Conservation (phyloP, 2,888 invertebrate species). For the Sipha maydis region DNA sequence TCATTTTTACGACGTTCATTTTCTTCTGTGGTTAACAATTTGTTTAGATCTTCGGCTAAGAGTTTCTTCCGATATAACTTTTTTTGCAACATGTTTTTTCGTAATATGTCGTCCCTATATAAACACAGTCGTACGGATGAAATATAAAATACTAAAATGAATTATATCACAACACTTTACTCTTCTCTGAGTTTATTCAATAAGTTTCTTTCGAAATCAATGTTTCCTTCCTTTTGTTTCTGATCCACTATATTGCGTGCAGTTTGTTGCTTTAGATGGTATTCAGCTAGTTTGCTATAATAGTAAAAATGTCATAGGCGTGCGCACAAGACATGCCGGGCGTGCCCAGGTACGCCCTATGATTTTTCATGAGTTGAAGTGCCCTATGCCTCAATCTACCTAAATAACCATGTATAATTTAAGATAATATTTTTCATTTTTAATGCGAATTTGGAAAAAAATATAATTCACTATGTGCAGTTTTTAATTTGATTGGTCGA, state of each 20-base stretch:
- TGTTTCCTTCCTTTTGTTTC: background rate
- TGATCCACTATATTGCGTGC: background rate
- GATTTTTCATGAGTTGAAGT: too few species aligned
- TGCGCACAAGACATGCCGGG: too few species aligned
- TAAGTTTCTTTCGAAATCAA: background rate
- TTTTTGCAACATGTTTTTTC: background rate
- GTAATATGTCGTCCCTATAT: background rate
- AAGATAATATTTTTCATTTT: too few species aligned
- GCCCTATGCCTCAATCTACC: too few species aligned
- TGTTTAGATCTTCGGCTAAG: background rate
- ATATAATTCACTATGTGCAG: too few species aligned
- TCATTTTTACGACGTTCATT: conserved; percentile 8
- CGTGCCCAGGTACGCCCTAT: too few species aligned
- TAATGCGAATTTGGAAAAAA: too few species aligned
- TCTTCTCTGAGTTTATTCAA: background rate
- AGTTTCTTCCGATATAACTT: background rate
- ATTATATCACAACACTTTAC: background rate
- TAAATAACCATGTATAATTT: too few species aligned
- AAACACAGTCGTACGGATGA: background rate
- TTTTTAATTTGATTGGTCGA: too few species aligned
- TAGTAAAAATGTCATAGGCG: too few species aligned
- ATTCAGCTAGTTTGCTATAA: background rate
- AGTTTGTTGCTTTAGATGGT: background rate
- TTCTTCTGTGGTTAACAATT: background rate
- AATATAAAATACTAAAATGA: background rate